phyloP scores from a whole-genome alignment of 2,113 vertebrate genomes.

The Cephalopterus ornatus region DNA sequence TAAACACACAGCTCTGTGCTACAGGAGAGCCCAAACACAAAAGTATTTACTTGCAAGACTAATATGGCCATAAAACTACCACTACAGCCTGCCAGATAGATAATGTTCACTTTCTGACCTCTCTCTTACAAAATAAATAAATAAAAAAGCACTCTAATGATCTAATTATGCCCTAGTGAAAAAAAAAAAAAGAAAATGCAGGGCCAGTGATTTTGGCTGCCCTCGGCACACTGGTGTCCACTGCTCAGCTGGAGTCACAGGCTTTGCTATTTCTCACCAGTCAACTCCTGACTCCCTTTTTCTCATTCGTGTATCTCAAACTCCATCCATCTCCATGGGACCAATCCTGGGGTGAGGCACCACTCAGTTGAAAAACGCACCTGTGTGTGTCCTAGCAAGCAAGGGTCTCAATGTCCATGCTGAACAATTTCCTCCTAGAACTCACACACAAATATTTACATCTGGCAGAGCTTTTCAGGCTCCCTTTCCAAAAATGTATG shows the following conservation, averaged over 20 bases:
- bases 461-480: neutral
- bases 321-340: neutral
- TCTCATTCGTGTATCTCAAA: neutral
- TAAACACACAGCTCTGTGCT: neutral
- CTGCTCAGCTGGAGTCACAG: neutral
- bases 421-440: neutral
- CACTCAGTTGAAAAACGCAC: neutral
- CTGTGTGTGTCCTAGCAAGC: neutral
- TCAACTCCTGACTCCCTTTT: neutral
- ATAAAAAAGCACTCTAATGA: neutral
- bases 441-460: neutral
- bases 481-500: neutral
- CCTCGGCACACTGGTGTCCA: fast-evolving
- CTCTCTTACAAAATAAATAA: neutral
- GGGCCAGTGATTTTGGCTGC: neutral
- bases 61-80: neutral
- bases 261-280: neutral
- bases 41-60: neutral
- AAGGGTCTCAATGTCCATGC: fast-evolving
- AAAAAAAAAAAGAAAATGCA: neutral
- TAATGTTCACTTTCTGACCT: neutral
- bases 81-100: neutral
- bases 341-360: neutral
- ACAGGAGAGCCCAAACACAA: neutral
- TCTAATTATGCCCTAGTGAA: neutral